phyloP scores from a whole-genome alignment of 2,797 vertebrate genomes.

The Hephaestus fuliginosus region DNA sequence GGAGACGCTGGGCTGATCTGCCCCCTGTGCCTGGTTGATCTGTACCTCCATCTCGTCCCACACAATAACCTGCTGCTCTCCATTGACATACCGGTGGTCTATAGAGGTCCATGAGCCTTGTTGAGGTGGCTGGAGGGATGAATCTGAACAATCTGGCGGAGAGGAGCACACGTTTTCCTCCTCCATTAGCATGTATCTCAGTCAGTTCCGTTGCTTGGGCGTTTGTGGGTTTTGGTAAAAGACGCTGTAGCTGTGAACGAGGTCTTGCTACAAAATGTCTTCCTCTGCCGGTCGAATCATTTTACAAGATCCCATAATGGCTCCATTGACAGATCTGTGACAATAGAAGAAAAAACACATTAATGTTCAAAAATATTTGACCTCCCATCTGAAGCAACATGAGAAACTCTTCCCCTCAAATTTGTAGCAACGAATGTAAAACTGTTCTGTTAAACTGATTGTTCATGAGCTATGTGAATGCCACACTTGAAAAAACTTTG shows the following conservation, averaged over 20 bases:
- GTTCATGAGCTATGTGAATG: slow-evolving; percentile 10
- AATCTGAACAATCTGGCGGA: slow-evolving; percentile 39
- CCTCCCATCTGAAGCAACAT: background rate
- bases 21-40: slow-evolving; percentile 11
- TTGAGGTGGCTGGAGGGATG: slow-evolving; percentile 30
- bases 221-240: slow-evolving; percentile 20
- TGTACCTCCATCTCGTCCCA: slow-evolving; percentile 40
- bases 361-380: slow-evolving; percentile 12
- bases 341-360: slow-evolving; percentile 18
- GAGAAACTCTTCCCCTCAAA: background rate
- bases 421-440: slow-evolving; percentile 15
- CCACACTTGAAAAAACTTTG: background rate
- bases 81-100: slow-evolving; percentile 50
- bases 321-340: slow-evolving; percentile 52
- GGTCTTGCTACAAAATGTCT: slow-evolving; percentile 45
- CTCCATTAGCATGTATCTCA: slow-evolving; percentile 71
- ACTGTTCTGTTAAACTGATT: slow-evolving; percentile 8
- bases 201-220: slow-evolving; percentile 21
- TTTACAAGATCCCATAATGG: slow-evolving; percentile 29
- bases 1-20: slow-evolving; percentile 21
- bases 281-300: slow-evolving; percentile 34
- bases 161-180: slow-evolving; percentile 61
- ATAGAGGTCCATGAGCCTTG: slow-evolving; percentile 40
- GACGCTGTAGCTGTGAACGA: slow-evolving; percentile 17
- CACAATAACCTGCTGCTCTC: slow-evolving; percentile 46